Conservation (phyloP, 2,888 invertebrate genomes). For the Poecilobothrus nobilitatus region DNA sequence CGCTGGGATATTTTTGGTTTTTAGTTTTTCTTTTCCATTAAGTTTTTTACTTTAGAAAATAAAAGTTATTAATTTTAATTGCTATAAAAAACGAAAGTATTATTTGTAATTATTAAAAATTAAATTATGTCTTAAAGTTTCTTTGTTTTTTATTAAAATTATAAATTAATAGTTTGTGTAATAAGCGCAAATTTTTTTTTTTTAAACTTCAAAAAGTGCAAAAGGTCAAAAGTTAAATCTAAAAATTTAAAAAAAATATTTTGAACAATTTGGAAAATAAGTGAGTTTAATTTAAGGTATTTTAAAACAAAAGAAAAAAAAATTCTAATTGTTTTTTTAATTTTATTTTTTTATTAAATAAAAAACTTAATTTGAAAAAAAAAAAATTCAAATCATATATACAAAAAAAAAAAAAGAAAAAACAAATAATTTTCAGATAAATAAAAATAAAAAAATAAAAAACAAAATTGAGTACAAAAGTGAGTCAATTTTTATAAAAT, state of each 20-base stretch:
- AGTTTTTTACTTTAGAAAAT: background rate
- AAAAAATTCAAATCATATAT: background rate
- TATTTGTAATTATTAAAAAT: background rate
- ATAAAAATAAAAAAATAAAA: no score
- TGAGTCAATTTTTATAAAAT: background rate
- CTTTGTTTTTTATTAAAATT: background rate
- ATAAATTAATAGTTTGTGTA: slow-evolving; percentile 1
- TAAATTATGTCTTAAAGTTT: background rate
- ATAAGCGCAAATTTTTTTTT: background rate
- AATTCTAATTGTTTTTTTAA: no score
- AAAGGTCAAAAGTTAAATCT: slow-evolving; percentile 7
- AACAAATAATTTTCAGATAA: no score
- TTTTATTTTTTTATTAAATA: no score
- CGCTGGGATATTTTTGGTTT: background rate
- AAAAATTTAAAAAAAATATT: background rate
- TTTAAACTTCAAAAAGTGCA: background rate
- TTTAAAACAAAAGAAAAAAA: no score
- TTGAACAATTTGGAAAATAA: background rate
- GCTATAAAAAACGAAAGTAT: background rate
- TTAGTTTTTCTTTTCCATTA: slow-evolving; percentile 2
- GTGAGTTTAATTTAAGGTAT: background rate
- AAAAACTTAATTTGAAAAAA: background rate
- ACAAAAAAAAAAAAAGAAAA: background rate
- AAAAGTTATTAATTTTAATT: background rate
- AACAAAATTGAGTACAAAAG: background rate